Evolutionary conservation across 2,113 vertebrate genomes (phyloP).

Genomic region (Myiozetetes cayanensis): DNA sequence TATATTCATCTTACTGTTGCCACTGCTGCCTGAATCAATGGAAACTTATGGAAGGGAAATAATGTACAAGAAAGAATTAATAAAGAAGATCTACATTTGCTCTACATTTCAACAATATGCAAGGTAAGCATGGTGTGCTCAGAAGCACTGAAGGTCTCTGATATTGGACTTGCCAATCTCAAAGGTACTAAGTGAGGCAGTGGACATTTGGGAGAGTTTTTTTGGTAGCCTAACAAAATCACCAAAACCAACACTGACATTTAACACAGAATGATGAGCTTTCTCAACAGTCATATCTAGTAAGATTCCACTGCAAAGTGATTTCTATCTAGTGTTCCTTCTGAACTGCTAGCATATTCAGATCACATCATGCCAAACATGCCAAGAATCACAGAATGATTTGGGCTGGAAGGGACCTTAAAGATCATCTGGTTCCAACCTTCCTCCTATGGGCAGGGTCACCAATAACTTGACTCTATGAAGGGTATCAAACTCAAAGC

Average conservation of each 20-base stretch:
- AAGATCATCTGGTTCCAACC: not conserved
- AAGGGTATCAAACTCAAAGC: not conserved
- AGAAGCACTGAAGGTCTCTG: not conserved
- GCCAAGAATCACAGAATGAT: not conserved
- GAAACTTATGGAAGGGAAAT: not conserved
- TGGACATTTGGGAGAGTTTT: not conserved
- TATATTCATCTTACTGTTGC: not conserved
- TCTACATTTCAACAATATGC: not conserved
- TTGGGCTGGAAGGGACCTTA: not conserved
- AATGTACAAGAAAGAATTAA: not conserved
- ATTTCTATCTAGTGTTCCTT: not conserved
- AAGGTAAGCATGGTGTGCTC: not conserved
- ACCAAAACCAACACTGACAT: not conserved
- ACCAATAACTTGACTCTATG: not conserved
- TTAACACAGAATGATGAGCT: not conserved
- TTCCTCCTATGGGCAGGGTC: not conserved
- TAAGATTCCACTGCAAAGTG: not conserved
- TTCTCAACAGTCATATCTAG: not conserved
- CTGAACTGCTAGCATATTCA: not conserved
- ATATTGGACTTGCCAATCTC: not conserved
- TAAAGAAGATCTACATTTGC: not conserved
- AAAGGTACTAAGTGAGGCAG: not conserved
- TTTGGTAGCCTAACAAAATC: not conserved
- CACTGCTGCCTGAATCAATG: not conserved
- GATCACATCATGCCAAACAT: not conserved